Evolutionary conservation across 2,888 invertebrate genomes (phyloP).

Genomic region (Psylliodes chrysocephalus): DNA sequence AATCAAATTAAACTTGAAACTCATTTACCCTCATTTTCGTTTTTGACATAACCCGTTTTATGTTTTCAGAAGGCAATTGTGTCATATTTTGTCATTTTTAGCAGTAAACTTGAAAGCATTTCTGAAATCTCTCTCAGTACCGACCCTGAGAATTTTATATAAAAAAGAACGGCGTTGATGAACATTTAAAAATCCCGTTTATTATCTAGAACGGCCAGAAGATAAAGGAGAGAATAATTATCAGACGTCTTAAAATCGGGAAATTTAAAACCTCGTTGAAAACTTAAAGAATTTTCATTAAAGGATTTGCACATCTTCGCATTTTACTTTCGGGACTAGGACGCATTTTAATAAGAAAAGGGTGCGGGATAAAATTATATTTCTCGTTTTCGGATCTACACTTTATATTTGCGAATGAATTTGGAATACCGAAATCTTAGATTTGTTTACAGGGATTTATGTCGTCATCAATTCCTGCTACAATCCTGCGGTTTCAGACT

Average conservation of each 20-base stretch:
- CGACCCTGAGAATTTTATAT: slow-evolving; percentile 14
- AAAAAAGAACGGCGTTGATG: slow-evolving; percentile 16
- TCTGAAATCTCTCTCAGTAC: background rate
- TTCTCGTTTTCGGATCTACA: slow-evolving; percentile 12
- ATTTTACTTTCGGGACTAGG: too few relatives aligned
- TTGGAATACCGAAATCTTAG: slow-evolving; percentile 3
- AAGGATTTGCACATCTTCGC: slow-evolving; percentile 28
- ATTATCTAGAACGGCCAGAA: slow-evolving; percentile 22
- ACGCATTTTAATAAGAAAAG: slow-evolving; percentile 30
- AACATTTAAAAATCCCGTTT: slow-evolving; percentile 33
- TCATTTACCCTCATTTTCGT: too few relatives aligned
- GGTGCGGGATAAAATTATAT: slow-evolving; percentile 24
- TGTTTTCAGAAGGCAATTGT: too few relatives aligned
- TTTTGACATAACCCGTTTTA: too few relatives aligned
- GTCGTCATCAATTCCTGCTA: slow-evolving; percentile 5
- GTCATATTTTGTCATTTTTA: too few relatives aligned
- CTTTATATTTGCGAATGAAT: slow-evolving; percentile 13
- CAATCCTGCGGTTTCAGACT: background rate
- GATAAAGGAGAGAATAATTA: slow-evolving; percentile 34
- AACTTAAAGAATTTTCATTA: slow-evolving; percentile 35
- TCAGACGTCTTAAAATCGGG: slow-evolving; percentile 25
- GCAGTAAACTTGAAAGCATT: too few relatives aligned
- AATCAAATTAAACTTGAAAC: too few relatives aligned
- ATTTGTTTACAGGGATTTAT: slow-evolving; percentile 18
- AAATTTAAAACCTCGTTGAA: slow-evolving; percentile 33